Evolutionary conservation across 1,140 invertebrate species (phyloP).

Genomic region (Homalodisca vitripennis): DNA sequence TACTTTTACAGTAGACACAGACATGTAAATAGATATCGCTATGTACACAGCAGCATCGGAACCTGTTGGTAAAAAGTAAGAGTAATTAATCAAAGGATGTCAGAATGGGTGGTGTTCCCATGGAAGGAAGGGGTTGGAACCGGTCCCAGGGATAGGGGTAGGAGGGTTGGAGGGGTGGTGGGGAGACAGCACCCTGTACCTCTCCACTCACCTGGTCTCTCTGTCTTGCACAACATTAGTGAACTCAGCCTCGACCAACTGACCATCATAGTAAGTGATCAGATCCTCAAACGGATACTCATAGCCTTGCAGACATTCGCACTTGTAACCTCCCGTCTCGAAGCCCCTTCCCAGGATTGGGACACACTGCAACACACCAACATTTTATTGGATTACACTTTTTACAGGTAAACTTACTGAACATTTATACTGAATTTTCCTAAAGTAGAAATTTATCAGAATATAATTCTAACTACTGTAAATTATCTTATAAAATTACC

Average conservation of each 20-base stretch:
- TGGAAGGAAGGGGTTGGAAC: too few relatives aligned
- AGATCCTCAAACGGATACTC: slow-evolving; percentile 96
- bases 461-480: too few relatives aligned
- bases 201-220: slow-evolving; percentile 59
- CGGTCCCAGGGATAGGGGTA: slow-evolving; percentile 5
- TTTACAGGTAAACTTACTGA: too few relatives aligned
- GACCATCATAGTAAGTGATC: slow-evolving; percentile 95
- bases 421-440: too few relatives aligned
- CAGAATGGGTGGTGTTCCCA: neutral
- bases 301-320: slow-evolving; percentile 95
- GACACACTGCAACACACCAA: slow-evolving; percentile 75
- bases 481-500: too few relatives aligned
- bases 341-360: slow-evolving; percentile 89
- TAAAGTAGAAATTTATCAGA: too few relatives aligned
- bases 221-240: slow-evolving; percentile 77
- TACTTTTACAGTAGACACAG: too few relatives aligned
- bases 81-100: slow-evolving; percentile 22
- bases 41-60: too few relatives aligned
- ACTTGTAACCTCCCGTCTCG: slow-evolving; percentile 95
- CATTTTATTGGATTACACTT: too few relatives aligned
- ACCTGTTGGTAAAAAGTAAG: slow-evolving; percentile 16
- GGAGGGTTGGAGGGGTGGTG: slow-evolving; percentile 26
- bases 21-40: too few relatives aligned
- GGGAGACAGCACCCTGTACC: slow-evolving; percentile 21
- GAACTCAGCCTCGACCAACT: slow-evolving; percentile 94